Percentiles rank a stretch among this genome's conserved stretches.
These are phyloP conservation scores for Plutomurus gul DNA, from an alignment of 1,140 invertebrate genomes.

Conservation along the genomic window DNA sequence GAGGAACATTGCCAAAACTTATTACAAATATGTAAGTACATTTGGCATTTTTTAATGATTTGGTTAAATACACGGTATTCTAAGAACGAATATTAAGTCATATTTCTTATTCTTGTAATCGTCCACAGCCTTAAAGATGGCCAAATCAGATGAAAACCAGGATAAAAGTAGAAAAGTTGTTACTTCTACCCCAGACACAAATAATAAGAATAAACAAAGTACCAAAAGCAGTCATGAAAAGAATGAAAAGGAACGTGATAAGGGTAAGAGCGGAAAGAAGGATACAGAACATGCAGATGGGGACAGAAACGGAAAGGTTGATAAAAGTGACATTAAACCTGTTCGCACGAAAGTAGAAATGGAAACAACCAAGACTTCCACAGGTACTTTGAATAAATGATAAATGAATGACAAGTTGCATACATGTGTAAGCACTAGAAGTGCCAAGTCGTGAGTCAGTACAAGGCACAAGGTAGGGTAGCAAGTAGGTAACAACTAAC, in stretches of 20 bases:
- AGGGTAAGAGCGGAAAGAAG: neutral
- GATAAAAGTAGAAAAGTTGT: neutral
- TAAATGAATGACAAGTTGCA: no score
- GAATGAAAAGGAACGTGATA: conserved; percentile 4
- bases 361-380: conserved; percentile 25
- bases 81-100: neutral
- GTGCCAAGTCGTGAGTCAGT: no score
- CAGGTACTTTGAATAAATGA: conserved; percentile 5
- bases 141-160: conserved; percentile 3
- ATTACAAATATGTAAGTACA: conserved; percentile 41
- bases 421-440: no score
- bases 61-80: neutral
- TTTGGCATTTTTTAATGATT: neutral
- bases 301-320: neutral
- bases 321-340: neutral
- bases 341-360: neutral
- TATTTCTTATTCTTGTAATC: neutral
- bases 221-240: conserved; percentile 16
- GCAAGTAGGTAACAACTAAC: no score
- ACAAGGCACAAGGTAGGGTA: no score
- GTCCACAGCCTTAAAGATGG: neutral
- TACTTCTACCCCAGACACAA: neutral
- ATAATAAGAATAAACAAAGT: neutral
- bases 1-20: conserved; percentile 36
- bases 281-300: neutral